Evolutionary conservation across 2,797 vertebrate genomes (phyloP).

Genomic region (Phaenicophaeus curvirostris): DNA sequence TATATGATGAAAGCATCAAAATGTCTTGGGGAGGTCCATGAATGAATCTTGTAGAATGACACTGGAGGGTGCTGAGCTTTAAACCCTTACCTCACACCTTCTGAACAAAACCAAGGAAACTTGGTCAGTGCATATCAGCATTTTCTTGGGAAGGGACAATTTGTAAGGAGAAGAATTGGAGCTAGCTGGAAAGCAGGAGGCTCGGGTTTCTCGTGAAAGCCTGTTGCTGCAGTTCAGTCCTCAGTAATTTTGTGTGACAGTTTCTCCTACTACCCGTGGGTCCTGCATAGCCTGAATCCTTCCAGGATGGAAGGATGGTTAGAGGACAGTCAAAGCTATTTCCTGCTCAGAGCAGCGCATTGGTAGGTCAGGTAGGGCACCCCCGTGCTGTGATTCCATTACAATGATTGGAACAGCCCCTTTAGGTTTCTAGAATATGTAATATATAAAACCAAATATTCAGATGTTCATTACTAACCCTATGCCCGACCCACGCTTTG

Average conservation of each 20-base stretch:
- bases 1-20: neutral
- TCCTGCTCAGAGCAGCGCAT: neutral
- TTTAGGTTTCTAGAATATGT: neutral
- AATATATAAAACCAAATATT: neutral
- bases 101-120: neutral
- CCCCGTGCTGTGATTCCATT: neutral
- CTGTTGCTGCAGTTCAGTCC: neutral
- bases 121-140: rapidly evolving
- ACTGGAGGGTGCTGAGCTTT: neutral
- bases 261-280: neutral
- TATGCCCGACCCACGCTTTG: rapidly evolving
- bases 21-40: neutral
- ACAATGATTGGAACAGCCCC: rapidly evolving
- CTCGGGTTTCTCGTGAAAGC: neutral
- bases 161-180: neutral
- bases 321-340: too few species aligned
- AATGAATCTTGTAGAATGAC: neutral
- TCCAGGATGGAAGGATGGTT: neutral
- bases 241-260: neutral
- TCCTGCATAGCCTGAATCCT: neutral
- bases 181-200: neutral
- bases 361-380: too few species aligned
- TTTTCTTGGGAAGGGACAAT: neutral
- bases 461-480: neutral
- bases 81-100: rapidly evolving